phyloP scores from a whole-genome alignment of 1,140 invertebrate genomes.

The Bombus pascuorum region DNA sequence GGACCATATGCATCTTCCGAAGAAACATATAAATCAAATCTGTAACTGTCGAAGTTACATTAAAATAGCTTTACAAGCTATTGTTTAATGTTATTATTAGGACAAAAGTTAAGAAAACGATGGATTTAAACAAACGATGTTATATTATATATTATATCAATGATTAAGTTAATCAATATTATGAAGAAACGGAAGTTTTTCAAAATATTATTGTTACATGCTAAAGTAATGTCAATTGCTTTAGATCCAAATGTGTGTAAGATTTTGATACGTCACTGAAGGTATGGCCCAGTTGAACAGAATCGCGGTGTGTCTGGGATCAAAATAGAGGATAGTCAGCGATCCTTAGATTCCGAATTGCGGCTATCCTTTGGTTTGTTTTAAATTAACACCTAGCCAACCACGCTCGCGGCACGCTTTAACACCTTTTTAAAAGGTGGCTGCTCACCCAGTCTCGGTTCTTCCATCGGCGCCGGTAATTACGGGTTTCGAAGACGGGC shows the following conservation, averaged over 20 bases:
- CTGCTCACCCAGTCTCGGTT: conserved; percentile 41
- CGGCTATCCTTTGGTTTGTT: conserved; percentile 72
- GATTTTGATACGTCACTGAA: conserved; percentile 46
- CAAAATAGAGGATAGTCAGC: conserved; percentile 19
- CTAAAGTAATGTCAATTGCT: neutral
- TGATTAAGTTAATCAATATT: too few relatives aligned
- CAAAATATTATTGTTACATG: neutral
- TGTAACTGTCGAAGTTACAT: neutral
- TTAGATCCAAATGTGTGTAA: neutral
- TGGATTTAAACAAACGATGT: too few relatives aligned
- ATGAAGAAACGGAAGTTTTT: neutral
- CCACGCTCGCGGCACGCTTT: conserved; percentile 73
- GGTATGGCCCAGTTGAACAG: neutral
- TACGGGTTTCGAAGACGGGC: conserved; percentile 56
- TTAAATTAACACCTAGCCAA: conserved; percentile 77
- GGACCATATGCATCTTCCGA: conserved; percentile 19
- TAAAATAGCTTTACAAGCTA: neutral
- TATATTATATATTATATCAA: too few relatives aligned
- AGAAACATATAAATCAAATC: conserved; percentile 33
- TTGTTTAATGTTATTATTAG: neutral
- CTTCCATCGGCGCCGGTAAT: conserved; percentile 63
- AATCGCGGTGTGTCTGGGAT: neutral
- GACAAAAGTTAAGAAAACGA: neutral
- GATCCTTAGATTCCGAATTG: conserved; percentile 49
- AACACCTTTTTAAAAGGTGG: conserved; percentile 75